Conservation (phyloP, 2,113 vertebrate species). For the Grus americana region DNA sequence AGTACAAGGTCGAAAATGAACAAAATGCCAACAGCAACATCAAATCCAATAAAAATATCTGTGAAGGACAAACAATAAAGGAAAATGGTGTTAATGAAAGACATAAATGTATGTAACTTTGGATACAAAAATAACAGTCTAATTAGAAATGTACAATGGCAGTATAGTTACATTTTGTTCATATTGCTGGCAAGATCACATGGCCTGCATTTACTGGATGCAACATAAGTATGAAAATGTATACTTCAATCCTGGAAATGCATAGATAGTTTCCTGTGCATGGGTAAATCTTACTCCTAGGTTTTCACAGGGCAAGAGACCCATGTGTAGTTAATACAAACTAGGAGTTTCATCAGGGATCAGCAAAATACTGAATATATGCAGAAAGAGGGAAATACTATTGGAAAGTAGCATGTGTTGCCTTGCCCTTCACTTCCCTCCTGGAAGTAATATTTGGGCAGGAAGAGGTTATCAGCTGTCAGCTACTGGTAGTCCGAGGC, state of each 20-base stretch:
- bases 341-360: background rate
- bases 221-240: background rate
- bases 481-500: background rate
- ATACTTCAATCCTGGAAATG: background rate
- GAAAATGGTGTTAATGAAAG: background rate
- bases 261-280: background rate
- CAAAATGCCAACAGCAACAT: conserved; percentile 53
- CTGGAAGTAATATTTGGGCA: background rate
- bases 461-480: background rate
- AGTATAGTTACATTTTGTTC: background rate
- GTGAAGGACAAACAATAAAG: background rate
- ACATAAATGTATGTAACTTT: background rate
- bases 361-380: background rate
- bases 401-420: background rate
- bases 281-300: background rate
- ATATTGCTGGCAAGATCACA: background rate
- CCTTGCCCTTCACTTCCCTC: background rate
- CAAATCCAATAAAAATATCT: conserved; percentile 60
- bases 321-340: background rate
- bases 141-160: background rate
- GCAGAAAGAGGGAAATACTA: background rate
- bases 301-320: background rate
- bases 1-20: conserved; percentile 50
- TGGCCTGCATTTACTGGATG: background rate
- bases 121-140: background rate